A percentile compares a stretch with the other conserved stretches of the same genome.
Evolutionary conservation across 2,888 invertebrate genomes (phyloP).

Genomic region (Junonia oenone): DNA sequence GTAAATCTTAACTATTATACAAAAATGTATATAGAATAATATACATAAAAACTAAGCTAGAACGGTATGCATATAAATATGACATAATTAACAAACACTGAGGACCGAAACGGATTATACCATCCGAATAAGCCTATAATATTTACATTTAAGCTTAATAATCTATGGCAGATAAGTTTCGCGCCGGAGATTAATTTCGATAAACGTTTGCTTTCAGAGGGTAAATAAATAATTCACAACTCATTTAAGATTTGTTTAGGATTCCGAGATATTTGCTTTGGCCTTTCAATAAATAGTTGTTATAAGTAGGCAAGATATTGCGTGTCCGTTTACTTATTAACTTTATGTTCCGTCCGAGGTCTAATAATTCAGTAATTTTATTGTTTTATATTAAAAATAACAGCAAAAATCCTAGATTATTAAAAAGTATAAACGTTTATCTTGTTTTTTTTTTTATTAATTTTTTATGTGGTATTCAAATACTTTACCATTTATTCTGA

Average conservation of each 20-base stretch:
- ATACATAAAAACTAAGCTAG: neutral
- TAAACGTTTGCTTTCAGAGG: neutral
- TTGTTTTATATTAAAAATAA: too few relatives aligned
- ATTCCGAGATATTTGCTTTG: neutral
- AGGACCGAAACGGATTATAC: neutral
- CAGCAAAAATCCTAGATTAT: too few relatives aligned
- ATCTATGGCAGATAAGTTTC: constrained; percentile 8
- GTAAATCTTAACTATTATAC: too few relatives aligned
- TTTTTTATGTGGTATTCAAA: too few relatives aligned
- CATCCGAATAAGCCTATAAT: constrained; percentile 13
- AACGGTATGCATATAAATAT: neutral
- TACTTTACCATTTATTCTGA: too few relatives aligned
- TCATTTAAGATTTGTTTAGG: neutral
- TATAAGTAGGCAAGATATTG: neutral
- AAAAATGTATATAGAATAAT: neutral
- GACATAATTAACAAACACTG: neutral
- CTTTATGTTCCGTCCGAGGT: too few relatives aligned
- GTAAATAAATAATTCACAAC: constrained; percentile 3
- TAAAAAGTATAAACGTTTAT: too few relatives aligned
- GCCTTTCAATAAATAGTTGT: neutral
- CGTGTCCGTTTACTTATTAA: too few relatives aligned
- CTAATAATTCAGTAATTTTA: too few relatives aligned
- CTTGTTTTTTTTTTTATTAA: too few relatives aligned
- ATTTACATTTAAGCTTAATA: constrained; percentile 25
- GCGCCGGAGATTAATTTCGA: constrained; percentile 7